Evolutionary conservation across 1,140 invertebrate species (phyloP).

Genomic region (Aphidius ervi): DNA sequence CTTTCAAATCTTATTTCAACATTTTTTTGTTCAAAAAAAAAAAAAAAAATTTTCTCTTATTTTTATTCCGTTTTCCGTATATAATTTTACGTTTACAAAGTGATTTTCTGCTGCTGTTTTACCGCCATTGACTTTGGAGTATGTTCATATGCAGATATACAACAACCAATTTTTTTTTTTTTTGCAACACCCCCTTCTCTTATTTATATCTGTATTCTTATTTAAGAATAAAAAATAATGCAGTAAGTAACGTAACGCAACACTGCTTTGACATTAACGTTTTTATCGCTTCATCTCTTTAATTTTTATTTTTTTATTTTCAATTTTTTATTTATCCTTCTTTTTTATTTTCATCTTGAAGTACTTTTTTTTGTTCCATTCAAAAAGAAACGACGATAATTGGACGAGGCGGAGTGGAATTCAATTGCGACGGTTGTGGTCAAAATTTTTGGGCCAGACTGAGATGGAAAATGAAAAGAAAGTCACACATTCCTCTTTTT

Average conservation of each 20-base stretch:
- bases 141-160: conserved; percentile 21
- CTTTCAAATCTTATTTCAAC: not conserved
- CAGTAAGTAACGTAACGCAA: not conserved
- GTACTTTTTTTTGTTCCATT: conserved; percentile 11
- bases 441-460: not conserved
- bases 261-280: conserved; percentile 16
- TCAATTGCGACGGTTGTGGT: conserved; percentile 2
- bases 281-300: conserved; percentile 16
- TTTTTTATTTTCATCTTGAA: not conserved
- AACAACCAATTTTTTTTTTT: not conserved
- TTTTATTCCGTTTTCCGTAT: conserved; percentile 22
- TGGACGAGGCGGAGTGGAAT: conserved; percentile 17
- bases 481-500: not conserved
- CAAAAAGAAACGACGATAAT: conserved; percentile 24
- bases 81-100: conserved; percentile 36
- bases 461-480: not conserved
- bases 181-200: not conserved
- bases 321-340: too few species aligned
- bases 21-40: too few species aligned
- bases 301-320: conserved; percentile 1
- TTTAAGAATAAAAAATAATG: conserved; percentile 14
- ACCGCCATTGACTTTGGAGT: not conserved
- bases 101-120: conserved; percentile 28
- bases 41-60: not conserved
- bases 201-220: not conserved